These are phyloP conservation scores for Atta cephalotes DNA, from an alignment of 1,140 invertebrate genomes.

Conservation along the genomic window DNA sequence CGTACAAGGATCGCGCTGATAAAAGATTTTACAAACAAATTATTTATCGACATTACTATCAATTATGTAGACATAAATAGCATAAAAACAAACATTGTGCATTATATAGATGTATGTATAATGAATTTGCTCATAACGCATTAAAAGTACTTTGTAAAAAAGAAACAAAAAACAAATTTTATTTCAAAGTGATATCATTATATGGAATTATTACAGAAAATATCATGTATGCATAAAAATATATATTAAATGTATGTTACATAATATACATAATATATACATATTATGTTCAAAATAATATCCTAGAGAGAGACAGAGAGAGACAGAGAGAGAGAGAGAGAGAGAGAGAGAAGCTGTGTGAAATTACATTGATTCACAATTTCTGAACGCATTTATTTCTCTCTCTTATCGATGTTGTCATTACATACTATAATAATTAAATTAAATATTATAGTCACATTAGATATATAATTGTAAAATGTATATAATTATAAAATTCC, in stretches of 20 bases:
- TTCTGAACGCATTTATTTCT: neutral
- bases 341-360: neutral
- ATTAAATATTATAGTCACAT: neutral
- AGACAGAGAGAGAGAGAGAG: neutral
- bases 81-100: neutral
- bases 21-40: conserved; percentile 9
- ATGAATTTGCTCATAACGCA: neutral
- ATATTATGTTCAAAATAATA: neutral
- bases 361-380: neutral
- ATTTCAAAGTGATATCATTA: neutral
- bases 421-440: neutral
- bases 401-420: neutral
- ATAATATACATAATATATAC: neutral
- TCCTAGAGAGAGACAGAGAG: neutral
- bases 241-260: neutral
- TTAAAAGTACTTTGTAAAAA: neutral
- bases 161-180: neutral
- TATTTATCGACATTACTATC: neutral
- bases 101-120: neutral
- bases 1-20: neutral
- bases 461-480: neutral
- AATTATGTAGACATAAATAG: neutral
- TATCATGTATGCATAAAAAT: neutral
- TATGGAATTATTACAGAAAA: neutral
- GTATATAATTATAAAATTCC: neutral